Percentiles rank a stretch among this genome's conserved stretches.
Conservation (phyloP, 2,888 invertebrate species). For the Drosophila paranaensis region DNA sequence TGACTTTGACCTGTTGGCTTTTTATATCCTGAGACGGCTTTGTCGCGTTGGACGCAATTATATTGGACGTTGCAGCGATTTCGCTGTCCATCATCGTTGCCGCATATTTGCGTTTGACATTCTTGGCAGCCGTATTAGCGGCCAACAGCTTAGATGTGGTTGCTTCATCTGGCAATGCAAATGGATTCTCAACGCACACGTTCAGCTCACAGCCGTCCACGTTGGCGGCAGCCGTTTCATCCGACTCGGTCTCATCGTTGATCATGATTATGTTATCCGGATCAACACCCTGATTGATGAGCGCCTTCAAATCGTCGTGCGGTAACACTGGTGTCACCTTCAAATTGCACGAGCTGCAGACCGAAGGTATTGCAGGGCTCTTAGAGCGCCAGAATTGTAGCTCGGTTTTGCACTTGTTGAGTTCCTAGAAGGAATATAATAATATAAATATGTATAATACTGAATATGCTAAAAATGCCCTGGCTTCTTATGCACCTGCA, state of each 20-base stretch:
- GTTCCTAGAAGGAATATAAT: slow-evolving; percentile 87
- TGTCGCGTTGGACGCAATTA: slow-evolving; percentile 64
- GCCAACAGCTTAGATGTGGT: slow-evolving; percentile 83
- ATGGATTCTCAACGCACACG: slow-evolving; percentile 56
- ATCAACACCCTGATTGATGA: slow-evolving; percentile 87
- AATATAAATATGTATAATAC: neutral
- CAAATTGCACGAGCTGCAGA: slow-evolving; percentile 90
- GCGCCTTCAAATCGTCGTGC: slow-evolving; percentile 87
- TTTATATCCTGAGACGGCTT: slow-evolving; percentile 35
- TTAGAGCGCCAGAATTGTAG: slow-evolving; percentile 96
- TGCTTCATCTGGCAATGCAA: slow-evolving; percentile 82
- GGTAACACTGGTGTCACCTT: slow-evolving; percentile 86
- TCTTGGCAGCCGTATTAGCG: slow-evolving; percentile 79
- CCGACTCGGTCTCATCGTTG: slow-evolving; percentile 79
- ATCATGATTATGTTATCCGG: slow-evolving; percentile 85
- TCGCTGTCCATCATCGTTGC: slow-evolving; percentile 27
- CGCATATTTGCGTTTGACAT: slow-evolving; percentile 80
- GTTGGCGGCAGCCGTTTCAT: slow-evolving; percentile 51
- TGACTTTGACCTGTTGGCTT: slow-evolving; percentile 2
- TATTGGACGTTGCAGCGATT: slow-evolving; percentile 52
- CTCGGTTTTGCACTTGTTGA: slow-evolving; percentile 96
- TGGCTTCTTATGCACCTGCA: slow-evolving; percentile 87
- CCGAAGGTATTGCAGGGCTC: slow-evolving; percentile 90
- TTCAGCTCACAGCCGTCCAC: slow-evolving; percentile 32
- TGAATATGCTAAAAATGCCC: neutral